Base-by-base conservation (phyloP, 2,113 vertebrate species). In the Austrofundulus limnaeus region DNA sequence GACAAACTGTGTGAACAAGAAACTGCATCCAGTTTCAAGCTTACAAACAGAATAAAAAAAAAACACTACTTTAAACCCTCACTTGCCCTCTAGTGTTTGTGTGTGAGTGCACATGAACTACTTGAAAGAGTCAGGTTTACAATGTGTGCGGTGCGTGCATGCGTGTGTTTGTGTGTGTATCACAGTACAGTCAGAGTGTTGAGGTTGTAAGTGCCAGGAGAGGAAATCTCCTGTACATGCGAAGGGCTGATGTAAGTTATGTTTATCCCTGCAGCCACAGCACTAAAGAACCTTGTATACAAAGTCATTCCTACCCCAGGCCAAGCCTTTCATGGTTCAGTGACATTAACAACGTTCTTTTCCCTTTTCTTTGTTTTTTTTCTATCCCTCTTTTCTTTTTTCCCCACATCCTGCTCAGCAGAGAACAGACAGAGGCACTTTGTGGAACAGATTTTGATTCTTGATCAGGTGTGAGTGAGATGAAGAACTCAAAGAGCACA, bases 261-360 rank as follows among this genome's bases (percentile, higher is more conserved):
- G 92, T 93, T 93, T 92, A 93, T 92, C 92, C 91, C 89, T 70
- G 87, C 87, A 94, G 93, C 92, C 91, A 87, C 87, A 86, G 78
- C 82, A 85, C 90, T 90, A 84, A 89, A 85, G 86, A 94, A 93
- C 90, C 90, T 89, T 87, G 88, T 90, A 92, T 80, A 92, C 78
- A 80, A 69, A 88, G 85, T 90, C 92, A 92, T 92, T 94, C 90
- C 90, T 92, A 89, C 92, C 91, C 83, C 76, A 49, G 89, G 92
- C 89, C 72, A 86, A 91, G 90, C 87, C 87, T 93, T 91, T 92
- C 92, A 93, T 83, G 90, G 89, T 92, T 93, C 92, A 90, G 82
- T 10, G 54, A 91, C 92, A 93, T 89, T 82, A 71, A 84, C 85
- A 90, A 88, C 82, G 89, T 91, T 87, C 80, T 78, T 85, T 78